A percentile compares a stretch with the other conserved stretches of the same genome.
Conservation (phyloP, 2,888 invertebrate species). For the Sinelater perroti region DNA sequence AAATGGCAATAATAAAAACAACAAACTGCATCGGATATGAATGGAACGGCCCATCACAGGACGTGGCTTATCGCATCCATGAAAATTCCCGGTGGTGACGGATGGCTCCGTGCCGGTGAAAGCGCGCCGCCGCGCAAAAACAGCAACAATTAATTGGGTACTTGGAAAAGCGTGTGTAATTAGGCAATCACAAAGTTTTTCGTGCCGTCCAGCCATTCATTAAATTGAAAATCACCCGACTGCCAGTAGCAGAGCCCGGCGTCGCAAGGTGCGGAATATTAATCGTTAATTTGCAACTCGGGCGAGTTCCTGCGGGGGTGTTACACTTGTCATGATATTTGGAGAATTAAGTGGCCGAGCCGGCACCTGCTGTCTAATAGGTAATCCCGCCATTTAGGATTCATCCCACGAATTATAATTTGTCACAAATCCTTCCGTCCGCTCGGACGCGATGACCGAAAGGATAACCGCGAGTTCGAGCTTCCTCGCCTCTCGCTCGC, state of each 20-base stretch:
- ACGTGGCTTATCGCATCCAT: slow-evolving; percentile 20
- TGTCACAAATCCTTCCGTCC: slow-evolving; percentile 50
- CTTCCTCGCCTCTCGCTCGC: not conserved
- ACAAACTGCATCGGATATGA: slow-evolving; percentile 13
- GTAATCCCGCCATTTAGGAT: slow-evolving; percentile 56
- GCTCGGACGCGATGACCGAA: slow-evolving; percentile 23
- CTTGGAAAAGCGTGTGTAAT: slow-evolving; percentile 23
- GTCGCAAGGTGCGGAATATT: slow-evolving; percentile 35
- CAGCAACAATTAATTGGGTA: slow-evolving; percentile 17
- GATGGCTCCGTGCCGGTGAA: slow-evolving; percentile 5
- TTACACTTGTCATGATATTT: slow-evolving; percentile 38
- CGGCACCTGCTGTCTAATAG: slow-evolving; percentile 55
- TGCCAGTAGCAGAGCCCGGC: slow-evolving; percentile 20
- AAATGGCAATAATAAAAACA: slow-evolving; percentile 18
- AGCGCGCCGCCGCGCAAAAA: not conserved
- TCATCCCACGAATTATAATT: slow-evolving; percentile 57
- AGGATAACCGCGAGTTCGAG: slow-evolving; percentile 22
- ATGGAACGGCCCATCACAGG: slow-evolving; percentile 11
- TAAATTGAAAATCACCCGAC: slow-evolving; percentile 31
- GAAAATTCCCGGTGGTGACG: slow-evolving; percentile 22
- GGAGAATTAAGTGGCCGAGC: slow-evolving; percentile 34
- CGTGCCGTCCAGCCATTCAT: slow-evolving; percentile 11
- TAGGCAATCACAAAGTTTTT: slow-evolving; percentile 26
- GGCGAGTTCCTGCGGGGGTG: slow-evolving; percentile 27
- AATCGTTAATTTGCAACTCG: slow-evolving; percentile 36